Conservation (phyloP, 2,113 vertebrate genomes). For the Pseudopipra pipra region DNA sequence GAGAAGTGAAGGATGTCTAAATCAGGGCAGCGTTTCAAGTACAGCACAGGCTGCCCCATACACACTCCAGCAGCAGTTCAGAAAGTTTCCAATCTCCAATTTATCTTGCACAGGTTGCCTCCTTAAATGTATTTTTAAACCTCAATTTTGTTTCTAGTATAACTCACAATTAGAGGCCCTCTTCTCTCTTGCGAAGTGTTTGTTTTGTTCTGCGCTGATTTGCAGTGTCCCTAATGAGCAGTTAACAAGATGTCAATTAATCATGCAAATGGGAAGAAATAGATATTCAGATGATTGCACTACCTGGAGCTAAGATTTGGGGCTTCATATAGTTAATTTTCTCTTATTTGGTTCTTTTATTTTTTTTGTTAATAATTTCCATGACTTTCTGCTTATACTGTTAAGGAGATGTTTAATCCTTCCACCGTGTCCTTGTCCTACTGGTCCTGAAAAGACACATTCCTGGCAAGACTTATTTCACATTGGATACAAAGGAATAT, state of each 20-base stretch:
- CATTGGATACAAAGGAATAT: not conserved
- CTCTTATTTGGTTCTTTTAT: not conserved
- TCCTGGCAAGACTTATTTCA: not conserved
- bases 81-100: not conserved
- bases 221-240: conserved; percentile 22
- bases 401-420: not conserved
- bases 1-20: not conserved
- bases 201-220: not conserved
- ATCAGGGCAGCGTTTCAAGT: not conserved
- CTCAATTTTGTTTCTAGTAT: not conserved
- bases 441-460: not conserved
- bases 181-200: not conserved
- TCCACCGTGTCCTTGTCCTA: not conserved
- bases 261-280: conserved; percentile 44
- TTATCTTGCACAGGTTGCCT: not conserved
- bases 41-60: rapidly evolving
- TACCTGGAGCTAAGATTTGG: conserved; percentile 19
- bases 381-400: not conserved
- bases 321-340: not conserved
- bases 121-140: not conserved
- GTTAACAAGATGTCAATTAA: conserved; percentile 60
- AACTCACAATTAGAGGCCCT: not conserved
- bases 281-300: not conserved
- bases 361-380: not conserved
- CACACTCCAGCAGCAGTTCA: not conserved